Base-by-base conservation (phyloP, 1,140 invertebrate species). In the Psix sp. region DNA sequence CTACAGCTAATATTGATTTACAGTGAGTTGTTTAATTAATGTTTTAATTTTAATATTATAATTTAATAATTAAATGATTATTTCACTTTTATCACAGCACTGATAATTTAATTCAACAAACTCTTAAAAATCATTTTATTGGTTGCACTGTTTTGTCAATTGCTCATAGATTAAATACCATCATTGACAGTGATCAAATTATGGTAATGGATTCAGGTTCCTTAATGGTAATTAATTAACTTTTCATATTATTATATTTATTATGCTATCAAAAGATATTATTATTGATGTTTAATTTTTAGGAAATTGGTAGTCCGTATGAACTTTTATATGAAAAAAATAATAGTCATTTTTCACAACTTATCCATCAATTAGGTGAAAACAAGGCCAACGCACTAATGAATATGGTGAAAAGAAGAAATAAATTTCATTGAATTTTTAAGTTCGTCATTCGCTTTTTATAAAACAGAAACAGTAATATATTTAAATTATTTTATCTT, bases 81-180 rank as follows among this genome's bases (percentile, higher is more conserved):
- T 18, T 6, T 3, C 11, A 26, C 11, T 20, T 20, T 40, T 45
- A 1, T 31, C 35, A 11, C 31, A 42, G 42, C 24, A 84, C 90
- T 21, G 91, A 93, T 83, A 85, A 86, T 11, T 75, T 92, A 14
- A 92, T 93, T 63, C 92, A 93, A 77, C 87, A 89, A 74, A 92
- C 92, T 0, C 93, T 94, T n/a, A 86, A 86, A 85, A 14, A 90
- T 91, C 76, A 79, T 38, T 92, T 92, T 80, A 66, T 60, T 6
- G 80, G 88, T 14, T 90, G 89, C 42, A 93, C 92, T 0, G 89
- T 93, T 1, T 77, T 93, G 2, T 93, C 92, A 0, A 92, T 93
- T 38, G 92, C 92, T 14, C 92, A 93, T 78, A 82, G 92, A 40
- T 80, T 93, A 0, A 89, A 92, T 65, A 93, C 92, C 0, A 91